Evolutionary conservation across 1,140 invertebrate species (phyloP), one percentile per base, ranked within the genome.

Genomic region (Agrypnia vestita): DNA sequence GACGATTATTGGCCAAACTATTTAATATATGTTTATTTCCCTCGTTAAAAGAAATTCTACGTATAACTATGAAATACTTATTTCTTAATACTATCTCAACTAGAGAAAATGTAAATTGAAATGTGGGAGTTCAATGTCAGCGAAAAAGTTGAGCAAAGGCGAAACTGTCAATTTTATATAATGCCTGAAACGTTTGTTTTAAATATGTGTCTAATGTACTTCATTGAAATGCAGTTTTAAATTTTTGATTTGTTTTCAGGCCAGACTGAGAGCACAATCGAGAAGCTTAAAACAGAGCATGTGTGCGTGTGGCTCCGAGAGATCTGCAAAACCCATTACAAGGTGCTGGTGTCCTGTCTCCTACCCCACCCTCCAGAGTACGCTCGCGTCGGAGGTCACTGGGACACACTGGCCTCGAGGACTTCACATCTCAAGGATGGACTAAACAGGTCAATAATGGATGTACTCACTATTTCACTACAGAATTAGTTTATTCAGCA

Each of bases 371-470:
- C 96, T 67, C 93, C 95, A 13, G 96, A 98, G 85, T 97, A 96
- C 89, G 95, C 96, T 73, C 90, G 96, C 84, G 96, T 98, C 78
- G 97, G 97, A 44, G 97, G 97, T 8, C 96, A 98, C 87, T 99
- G 97, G 97, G 97, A 98, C 88, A 96, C 94, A 35, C 89, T 98
- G 79, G 94, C 96, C 75, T 96, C 95, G 6, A 91, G 95, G 85
- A 97, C 97, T 4, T 95, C 95, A n/a, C 97, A 99, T 86, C 92
- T 99, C 3, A 97, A 97, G 89, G 98, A 99, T 88, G 98, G 96
- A 0, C 90, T 98, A 21, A 95, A 96, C 85, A 87, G 87, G 88
- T 17, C 11, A 61, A 19, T 25, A 19, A 4, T 61, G 11, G 1
- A 61, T 11, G 46, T 15, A n/a, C n/a, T n/a, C n/a, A n/a, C n/a